phyloP scores from a whole-genome alignment of 2,113 vertebrate species.

The Nannospalax galili region DNA sequence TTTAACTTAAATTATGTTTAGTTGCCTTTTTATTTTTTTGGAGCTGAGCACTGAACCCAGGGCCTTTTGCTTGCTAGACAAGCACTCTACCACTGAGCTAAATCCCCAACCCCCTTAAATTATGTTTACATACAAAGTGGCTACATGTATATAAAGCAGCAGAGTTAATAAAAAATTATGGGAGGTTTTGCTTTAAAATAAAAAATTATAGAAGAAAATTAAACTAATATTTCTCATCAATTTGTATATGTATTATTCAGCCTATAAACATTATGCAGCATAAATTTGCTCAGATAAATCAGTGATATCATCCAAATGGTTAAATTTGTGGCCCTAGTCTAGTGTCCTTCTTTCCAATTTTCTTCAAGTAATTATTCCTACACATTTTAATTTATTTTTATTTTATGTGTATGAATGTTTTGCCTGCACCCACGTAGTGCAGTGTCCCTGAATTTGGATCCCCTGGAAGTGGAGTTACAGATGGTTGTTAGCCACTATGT shows the following conservation, averaged over 20 bases:
- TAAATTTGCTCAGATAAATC: neutral
- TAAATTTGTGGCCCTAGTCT: neutral
- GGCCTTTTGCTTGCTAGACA: too few species aligned
- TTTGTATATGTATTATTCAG: neutral
- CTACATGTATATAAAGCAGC: neutral
- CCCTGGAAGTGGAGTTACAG: too few species aligned
- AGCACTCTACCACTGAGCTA: too few species aligned
- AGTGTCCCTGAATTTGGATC: too few species aligned
- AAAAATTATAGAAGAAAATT: neutral
- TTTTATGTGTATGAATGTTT: too few species aligned
- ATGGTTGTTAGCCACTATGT: too few species aligned
- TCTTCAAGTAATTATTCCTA: neutral
- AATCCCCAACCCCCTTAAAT: too few species aligned
- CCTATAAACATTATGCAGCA: neutral
- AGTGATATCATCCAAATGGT: neutral
- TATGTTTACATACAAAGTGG: neutral
- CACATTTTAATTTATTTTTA: too few species aligned
- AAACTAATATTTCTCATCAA: neutral
- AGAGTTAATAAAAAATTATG: neutral
- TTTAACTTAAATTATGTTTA: constrained; percentile 49
- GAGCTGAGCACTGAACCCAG: too few species aligned
- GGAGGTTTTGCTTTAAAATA: neutral
- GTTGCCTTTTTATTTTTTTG: too few species aligned
- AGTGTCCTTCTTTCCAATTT: neutral
- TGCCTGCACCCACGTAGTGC: too few species aligned